These are phyloP conservation scores for Otolemur garnettii DNA, from an alignment of 2,113 vertebrate genomes.

Conservation along the genomic window DNA sequence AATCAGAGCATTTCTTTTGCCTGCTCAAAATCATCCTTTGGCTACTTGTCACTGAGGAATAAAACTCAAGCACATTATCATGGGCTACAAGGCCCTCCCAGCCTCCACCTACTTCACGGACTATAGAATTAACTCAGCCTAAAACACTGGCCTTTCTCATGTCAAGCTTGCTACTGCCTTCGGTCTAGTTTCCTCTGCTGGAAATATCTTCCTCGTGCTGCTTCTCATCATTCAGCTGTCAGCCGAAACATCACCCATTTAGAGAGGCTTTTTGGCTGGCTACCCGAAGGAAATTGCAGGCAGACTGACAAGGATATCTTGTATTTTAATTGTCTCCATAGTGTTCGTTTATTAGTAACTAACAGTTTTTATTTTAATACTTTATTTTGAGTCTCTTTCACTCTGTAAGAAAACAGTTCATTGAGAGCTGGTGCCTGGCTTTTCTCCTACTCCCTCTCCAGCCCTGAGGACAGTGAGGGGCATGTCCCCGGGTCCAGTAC, in stretches of 20 bases:
- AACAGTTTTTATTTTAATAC: background rate
- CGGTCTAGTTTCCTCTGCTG: background rate
- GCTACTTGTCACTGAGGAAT: background rate
- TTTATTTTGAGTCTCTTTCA: constrained; percentile 2
- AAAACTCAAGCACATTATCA: background rate
- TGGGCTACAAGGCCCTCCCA: background rate
- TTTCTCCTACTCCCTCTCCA: background rate
- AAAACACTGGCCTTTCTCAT: background rate
- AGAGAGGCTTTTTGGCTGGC: background rate
- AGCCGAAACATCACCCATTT: background rate
- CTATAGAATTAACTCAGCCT: background rate
- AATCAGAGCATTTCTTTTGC: background rate
- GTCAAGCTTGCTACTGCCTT: background rate
- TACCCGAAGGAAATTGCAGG: background rate
- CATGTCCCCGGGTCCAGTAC: background rate
- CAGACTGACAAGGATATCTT: background rate
- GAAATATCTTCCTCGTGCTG: background rate
- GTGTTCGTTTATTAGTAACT: background rate
- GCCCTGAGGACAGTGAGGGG: background rate
- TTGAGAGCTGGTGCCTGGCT: background rate
- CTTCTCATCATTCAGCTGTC: constrained; percentile 12
- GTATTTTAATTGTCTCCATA: background rate
- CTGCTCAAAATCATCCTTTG: background rate
- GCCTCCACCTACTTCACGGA: background rate
- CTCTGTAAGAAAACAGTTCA: background rate